Percentiles rank a stretch among this genome's conserved stretches.
phyloP scores from a whole-genome alignment of 2,797 vertebrate genomes.

The Prionace glauca region DNA sequence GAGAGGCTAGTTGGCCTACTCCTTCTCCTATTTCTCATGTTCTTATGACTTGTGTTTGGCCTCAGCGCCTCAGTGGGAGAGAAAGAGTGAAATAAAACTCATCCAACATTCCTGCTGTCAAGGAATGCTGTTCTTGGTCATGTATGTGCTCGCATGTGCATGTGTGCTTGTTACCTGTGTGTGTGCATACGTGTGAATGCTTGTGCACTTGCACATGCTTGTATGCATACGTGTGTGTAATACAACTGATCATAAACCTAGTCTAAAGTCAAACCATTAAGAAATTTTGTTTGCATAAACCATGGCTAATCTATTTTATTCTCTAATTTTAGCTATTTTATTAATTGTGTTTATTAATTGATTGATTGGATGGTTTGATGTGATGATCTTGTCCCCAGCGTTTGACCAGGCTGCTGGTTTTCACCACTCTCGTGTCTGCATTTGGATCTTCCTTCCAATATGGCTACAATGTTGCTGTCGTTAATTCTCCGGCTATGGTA shows the following conservation, averaged over 20 bases:
- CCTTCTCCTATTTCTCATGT: too few relatives aligned
- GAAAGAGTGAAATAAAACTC: too few relatives aligned
- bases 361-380: neutral
- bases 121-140: too few relatives aligned
- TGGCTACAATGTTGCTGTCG: constrained; percentile 80
- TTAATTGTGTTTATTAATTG: neutral
- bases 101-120: too few relatives aligned
- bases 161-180: neutral
- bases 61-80: too few relatives aligned
- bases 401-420: constrained; percentile 59
- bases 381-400: constrained; percentile 55
- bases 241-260: neutral
- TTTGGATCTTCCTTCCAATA: constrained; percentile 97
- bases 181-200: neutral
- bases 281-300: neutral
- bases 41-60: too few relatives aligned
- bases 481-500: constrained; percentile 81
- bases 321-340: neutral
- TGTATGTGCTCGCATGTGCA: too few relatives aligned
- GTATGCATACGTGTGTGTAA: neutral
- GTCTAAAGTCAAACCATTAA: neutral
- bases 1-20: too few relatives aligned
- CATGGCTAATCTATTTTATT: neutral
- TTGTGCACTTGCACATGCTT: neutral
- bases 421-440: constrained; percentile 65